Conservation (phyloP, 2,888 invertebrate species). For the Scaptomyza cyrtandrae region DNA sequence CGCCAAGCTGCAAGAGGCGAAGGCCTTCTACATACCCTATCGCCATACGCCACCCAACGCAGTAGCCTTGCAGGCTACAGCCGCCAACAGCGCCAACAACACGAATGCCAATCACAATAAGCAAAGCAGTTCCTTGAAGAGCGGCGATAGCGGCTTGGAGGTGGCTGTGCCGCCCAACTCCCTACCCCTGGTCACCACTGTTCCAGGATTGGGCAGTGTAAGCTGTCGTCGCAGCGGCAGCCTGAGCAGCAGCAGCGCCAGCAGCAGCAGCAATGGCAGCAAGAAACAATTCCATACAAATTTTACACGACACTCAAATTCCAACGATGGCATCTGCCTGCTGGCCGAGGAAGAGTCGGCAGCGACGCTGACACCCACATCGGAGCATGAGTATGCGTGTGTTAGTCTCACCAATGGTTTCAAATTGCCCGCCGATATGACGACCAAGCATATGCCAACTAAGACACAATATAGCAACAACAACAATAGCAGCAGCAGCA, state of each 20-base stretch:
- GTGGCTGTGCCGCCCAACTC: constrained; percentile 73
- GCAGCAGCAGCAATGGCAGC: constrained; percentile 71
- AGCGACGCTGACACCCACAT: constrained; percentile 80
- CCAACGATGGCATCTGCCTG: constrained; percentile 81
- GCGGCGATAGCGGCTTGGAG: constrained; percentile 48
- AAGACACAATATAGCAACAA: constrained; percentile 37
- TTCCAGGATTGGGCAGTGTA: constrained; percentile 58
- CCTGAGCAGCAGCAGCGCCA: constrained; percentile 75
- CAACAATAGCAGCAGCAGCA: constrained; percentile 37
- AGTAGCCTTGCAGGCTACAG: constrained; percentile 54
- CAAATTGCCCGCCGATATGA: constrained; percentile 63
- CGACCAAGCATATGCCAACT: constrained; percentile 27
- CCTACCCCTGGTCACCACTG: constrained; percentile 63
- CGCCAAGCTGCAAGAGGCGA: constrained; percentile 64
- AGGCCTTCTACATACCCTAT: constrained; percentile 80
- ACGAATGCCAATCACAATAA: constrained; percentile 58
- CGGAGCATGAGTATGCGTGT: constrained; percentile 73
- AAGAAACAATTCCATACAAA: constrained; percentile 81
- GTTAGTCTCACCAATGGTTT: constrained; percentile 75
- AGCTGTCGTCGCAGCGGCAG: constrained; percentile 75
- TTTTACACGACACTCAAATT: constrained; percentile 80
- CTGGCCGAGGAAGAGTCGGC: constrained; percentile 81
- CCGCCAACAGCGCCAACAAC: constrained; percentile 14
- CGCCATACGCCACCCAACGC: constrained; percentile 74
- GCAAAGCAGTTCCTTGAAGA: constrained; percentile 78